Evolutionary conservation across 2,888 invertebrate species (phyloP), one percentile per base, ranked within the genome.

Genomic region (Dolichopus griseipennis): DNA sequence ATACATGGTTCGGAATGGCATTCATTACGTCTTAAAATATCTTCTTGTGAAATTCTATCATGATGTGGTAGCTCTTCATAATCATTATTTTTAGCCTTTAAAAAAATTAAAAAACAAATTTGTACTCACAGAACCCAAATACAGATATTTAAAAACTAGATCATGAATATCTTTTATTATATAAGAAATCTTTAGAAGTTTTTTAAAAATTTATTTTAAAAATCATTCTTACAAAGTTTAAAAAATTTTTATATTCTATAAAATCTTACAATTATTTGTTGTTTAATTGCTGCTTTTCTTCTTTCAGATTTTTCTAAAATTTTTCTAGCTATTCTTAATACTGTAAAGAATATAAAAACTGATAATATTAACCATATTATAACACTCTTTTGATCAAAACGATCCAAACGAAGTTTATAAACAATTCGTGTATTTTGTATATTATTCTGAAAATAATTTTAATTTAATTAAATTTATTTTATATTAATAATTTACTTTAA

Each of bases 351-450:
- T 15, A 79, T 43, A 0, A 76, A 76, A 43, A 81, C 77, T 22
- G 77, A 77, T 21, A 74, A 75, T 41, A 80, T 70, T 72, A 82
- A 74, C 80, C 80, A 81, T 18, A 82, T 77, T 15, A 80, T 75
- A 4, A 79, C 76, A 3, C 80, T 79, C 41, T 79, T 78, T 0
- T 79, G 78, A 69, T 81, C 81, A 41, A 80, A 78, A 41, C 75
- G 76, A 71, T 78, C 78, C 1, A 75, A 72, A 61, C 74, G 74
- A 52, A 77, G 75, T 63, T 74, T 41, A 33, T 73, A 72, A 64
- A 43, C 37, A 65, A 52, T 21, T 21, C 27, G 27, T 41, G 4
- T 52, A 6, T 15, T 52, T 52, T 52, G 52, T 3, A 52, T n/a
- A 52, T 52, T 52, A 52, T 52, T 52, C 52, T 52, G 15, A 3